Base-by-base conservation (phyloP, 1,140 invertebrate genomes). In the Metaphire vulgaris region DNA sequence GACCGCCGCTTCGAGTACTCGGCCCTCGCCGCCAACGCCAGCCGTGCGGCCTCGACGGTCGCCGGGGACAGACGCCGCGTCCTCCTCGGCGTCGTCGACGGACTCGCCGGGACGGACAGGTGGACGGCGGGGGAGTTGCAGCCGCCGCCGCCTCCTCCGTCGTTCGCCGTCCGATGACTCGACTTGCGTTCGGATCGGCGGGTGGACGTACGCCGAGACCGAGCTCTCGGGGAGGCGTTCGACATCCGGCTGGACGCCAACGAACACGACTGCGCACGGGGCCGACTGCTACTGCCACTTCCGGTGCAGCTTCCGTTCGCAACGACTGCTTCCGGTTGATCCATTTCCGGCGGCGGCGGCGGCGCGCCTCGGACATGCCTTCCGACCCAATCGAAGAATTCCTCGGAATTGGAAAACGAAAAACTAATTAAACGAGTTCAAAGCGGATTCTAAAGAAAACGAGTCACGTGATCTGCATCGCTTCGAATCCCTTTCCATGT, bases 21-120 rank as follows among this genome's bases (percentile, higher is more conserved):
- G 30, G 72, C 72, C 34, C 72, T 73, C 32, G 72, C 72, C 6
- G 72, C 72, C n/a, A 73, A 34, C 16, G 72, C 72, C 34, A 73
- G 34, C 31, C 72, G 32, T 32, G 72, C 72, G 32, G 72, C 72
- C 34, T 73, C 72, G 0, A 56, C 33, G 1, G 41, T 64, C 1
- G 72, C 41, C 41, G 41, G 41, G 6, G 41, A 56, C 41, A 56
- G 41, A 56, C 41, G 41, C 41, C 41, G 6, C 41, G 41, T 56
- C 41, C 41, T 56, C 41, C 6, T 56, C 6, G 6, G 41, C 21
- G 6, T 21, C 41, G 41, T 56, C 41, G 21, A 21, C 6, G 41
- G 41, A 56, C 41, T 56, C 21, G 41, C 41, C 21, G 41, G 41
- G 41, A 56, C 41, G 41, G 41, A 56, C 41, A 56, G 41, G 6